Conservation (phyloP, 1,140 invertebrate genomes). For the Lasioglossum albipes region DNA sequence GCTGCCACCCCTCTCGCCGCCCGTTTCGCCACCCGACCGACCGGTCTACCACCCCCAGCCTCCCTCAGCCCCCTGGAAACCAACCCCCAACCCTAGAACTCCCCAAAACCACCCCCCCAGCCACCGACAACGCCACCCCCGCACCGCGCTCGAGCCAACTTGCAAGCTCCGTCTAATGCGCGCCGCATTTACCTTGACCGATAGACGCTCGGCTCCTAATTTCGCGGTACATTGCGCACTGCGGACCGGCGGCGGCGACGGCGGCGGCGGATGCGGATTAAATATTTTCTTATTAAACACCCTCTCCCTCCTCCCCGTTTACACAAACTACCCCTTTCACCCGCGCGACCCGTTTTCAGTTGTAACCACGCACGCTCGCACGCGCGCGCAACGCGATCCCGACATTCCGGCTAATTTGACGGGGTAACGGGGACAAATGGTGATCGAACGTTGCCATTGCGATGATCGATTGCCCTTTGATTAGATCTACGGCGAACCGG, state of each 20-base stretch:
- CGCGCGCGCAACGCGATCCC: neutral
- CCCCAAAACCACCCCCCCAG: neutral
- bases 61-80: conserved; percentile 47
- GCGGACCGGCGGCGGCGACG: conserved; percentile 29
- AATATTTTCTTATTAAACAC: conserved; percentile 54
- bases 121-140: neutral
- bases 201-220: conserved; percentile 71
- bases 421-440: neutral
- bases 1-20: conserved; percentile 56
- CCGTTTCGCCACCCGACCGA: conserved; percentile 37
- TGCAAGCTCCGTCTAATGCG: conserved; percentile 71
- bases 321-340: no score
- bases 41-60: conserved; percentile 25
- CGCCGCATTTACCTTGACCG: conserved; percentile 76
- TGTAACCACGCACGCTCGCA: neutral
- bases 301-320: neutral
- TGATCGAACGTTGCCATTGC: neutral
- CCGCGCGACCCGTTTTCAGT: no score
- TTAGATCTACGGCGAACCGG: neutral
- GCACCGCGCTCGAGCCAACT: conserved; percentile 42
- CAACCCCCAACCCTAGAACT: no score
- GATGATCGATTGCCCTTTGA: conserved; percentile 1
- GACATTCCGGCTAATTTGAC: neutral
- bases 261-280: conserved; percentile 41
- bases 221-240: conserved; percentile 67